Conservation (phyloP, 2,888 invertebrate species). For the Parascotia fuliginaria region DNA sequence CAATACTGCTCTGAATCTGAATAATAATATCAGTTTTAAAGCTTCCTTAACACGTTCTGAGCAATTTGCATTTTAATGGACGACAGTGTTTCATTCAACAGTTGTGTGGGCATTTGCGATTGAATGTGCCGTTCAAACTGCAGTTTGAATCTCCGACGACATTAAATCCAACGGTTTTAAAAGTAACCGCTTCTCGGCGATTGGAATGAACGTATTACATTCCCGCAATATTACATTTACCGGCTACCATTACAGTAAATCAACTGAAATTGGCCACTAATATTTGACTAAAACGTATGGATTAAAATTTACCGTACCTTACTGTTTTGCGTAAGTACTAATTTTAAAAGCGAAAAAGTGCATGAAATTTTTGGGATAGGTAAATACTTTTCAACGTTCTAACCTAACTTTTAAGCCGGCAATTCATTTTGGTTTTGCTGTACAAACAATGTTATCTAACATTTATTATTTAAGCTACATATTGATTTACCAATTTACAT, state of each 20-base stretch:
- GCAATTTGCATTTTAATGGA: constrained; percentile 38
- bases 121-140: constrained; percentile 34
- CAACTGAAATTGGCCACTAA: too few relatives aligned
- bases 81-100: constrained; percentile 21
- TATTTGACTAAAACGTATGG: too few relatives aligned
- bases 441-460: too few relatives aligned
- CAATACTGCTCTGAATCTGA: constrained; percentile 15
- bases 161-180: constrained; percentile 32
- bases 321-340: too few relatives aligned
- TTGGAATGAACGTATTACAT: constrained; percentile 38
- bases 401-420: too few relatives aligned
- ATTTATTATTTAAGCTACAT: too few relatives aligned
- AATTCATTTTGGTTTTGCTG: too few relatives aligned
- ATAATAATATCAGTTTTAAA: constrained; percentile 21
- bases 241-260: constrained; percentile 30
- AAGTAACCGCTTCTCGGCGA: constrained; percentile 31
- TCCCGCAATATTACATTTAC: constrained; percentile 47
- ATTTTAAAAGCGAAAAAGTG: too few relatives aligned
- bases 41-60: constrained; percentile 22
- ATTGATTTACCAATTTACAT: too few relatives aligned
- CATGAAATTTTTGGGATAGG: too few relatives aligned
- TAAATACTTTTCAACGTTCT: too few relatives aligned
- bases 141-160: constrained; percentile 25
- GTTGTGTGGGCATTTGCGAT: constrained; percentile 19
- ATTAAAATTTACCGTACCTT: too few relatives aligned